phyloP scores from a whole-genome alignment of 2,113 vertebrate genomes.

The Isichthys henryi region DNA sequence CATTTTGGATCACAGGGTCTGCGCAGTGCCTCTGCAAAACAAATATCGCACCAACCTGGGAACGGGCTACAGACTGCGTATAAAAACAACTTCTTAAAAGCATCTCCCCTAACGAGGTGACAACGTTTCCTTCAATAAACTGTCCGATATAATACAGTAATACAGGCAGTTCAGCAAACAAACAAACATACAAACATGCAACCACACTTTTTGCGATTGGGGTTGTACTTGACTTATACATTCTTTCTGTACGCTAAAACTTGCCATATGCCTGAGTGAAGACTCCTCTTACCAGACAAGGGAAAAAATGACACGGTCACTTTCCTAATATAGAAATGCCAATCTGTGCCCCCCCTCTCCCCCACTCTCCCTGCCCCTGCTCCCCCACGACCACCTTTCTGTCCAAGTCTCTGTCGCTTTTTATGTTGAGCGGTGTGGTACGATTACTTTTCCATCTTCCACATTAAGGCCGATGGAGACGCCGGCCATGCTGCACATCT shows the following conservation, averaged over 20 bases:
- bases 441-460: background rate
- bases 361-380: background rate
- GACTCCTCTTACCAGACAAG: slow-evolving; percentile 27
- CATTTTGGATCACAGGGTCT: background rate
- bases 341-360: slow-evolving; percentile 35
- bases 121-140: background rate
- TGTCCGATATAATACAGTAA: background rate
- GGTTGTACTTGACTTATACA: background rate
- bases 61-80: background rate
- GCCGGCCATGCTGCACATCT: background rate
- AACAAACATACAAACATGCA: background rate
- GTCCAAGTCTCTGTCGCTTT: background rate
- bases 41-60: background rate
- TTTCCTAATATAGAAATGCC: slow-evolving; percentile 79
- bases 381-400: background rate
- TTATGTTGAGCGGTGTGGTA: background rate
- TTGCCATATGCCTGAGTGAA: slow-evolving; percentile 51
- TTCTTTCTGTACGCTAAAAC: slow-evolving; percentile 18
- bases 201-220: background rate
- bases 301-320: slow-evolving; percentile 61
- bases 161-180: background rate
- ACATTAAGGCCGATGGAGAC: background rate
- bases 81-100: background rate
- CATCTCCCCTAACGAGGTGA: background rate
- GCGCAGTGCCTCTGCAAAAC: background rate